Conservation (phyloP, 2,888 invertebrate genomes). For the Euplagia quadripunctaria region DNA sequence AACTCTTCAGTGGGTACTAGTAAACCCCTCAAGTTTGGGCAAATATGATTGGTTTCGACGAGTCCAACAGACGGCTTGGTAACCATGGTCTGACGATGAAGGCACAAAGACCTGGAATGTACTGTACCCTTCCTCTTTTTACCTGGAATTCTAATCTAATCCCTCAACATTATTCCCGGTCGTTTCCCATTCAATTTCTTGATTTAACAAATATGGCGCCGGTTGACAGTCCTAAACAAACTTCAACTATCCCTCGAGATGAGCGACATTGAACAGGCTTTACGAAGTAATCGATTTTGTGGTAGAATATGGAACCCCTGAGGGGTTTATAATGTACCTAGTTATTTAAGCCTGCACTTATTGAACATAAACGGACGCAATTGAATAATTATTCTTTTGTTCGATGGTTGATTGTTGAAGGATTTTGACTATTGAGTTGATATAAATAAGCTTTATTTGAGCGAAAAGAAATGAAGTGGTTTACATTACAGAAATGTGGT, state of each 20-base stretch:
- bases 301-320: not conserved
- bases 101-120: not conserved
- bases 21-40: too few relatives aligned
- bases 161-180: not conserved
- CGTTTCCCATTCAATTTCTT: not conserved
- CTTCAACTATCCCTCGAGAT: slow-evolving; percentile 10
- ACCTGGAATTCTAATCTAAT: not conserved
- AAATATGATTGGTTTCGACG: too few relatives aligned
- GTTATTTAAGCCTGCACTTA: not conserved
- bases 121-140: not conserved
- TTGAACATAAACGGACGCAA: not conserved
- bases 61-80: too few relatives aligned
- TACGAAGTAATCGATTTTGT: slow-evolving; percentile 4
- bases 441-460: too few relatives aligned
- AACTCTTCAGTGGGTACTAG: too few relatives aligned
- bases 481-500: too few relatives aligned
- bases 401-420: too few relatives aligned
- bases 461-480: too few relatives aligned
- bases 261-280: not conserved
- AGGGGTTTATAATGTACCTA: not conserved
- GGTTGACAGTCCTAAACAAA: slow-evolving; percentile 18
- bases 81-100: not conserved
- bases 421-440: too few relatives aligned
- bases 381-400: not conserved
- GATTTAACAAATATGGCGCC: slow-evolving; percentile 7